Percentiles rank a stretch among this genome's conserved stretches.
These are phyloP conservation scores for Cephus runcator DNA, from an alignment of 2,888 invertebrate genomes.

Conservation along the genomic window DNA sequence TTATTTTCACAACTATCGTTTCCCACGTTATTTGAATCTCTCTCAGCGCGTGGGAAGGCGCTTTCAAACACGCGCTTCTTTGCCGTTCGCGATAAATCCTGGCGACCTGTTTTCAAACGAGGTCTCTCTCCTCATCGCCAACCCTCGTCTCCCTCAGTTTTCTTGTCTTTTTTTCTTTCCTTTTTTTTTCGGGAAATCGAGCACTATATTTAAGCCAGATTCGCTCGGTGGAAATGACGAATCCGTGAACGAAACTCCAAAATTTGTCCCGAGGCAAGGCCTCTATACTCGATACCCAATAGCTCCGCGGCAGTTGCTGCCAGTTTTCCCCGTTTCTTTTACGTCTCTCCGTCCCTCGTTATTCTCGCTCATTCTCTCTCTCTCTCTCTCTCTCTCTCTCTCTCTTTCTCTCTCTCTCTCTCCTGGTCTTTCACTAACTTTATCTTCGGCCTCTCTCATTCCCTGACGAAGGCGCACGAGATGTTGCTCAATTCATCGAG, in stretches of 20 bases:
- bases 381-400: background rate
- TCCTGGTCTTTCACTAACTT: background rate
- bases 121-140: background rate
- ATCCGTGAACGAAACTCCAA: background rate
- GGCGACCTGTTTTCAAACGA: too few relatives aligned
- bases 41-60: too few relatives aligned
- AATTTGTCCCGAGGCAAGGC: background rate
- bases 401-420: background rate
- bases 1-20: background rate
- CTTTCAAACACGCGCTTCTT: too few relatives aligned
- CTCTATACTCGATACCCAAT: slow-evolving; percentile 14
- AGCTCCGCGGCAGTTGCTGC: background rate
- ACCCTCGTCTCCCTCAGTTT: background rate
- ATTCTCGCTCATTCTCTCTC: background rate
- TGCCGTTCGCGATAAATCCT: too few relatives aligned
- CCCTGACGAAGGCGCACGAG: background rate
- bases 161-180: background rate
- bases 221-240: background rate
- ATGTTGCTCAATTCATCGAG: slow-evolving; percentile 14
- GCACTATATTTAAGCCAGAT: slow-evolving; percentile 4
- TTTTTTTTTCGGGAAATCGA: background rate
- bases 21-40: background rate
- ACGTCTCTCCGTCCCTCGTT: background rate
- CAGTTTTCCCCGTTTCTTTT: background rate
- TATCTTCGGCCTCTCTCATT: background rate